Conservation (phyloP, 2,113 vertebrate species). For the Polypterus senegalus region DNA sequence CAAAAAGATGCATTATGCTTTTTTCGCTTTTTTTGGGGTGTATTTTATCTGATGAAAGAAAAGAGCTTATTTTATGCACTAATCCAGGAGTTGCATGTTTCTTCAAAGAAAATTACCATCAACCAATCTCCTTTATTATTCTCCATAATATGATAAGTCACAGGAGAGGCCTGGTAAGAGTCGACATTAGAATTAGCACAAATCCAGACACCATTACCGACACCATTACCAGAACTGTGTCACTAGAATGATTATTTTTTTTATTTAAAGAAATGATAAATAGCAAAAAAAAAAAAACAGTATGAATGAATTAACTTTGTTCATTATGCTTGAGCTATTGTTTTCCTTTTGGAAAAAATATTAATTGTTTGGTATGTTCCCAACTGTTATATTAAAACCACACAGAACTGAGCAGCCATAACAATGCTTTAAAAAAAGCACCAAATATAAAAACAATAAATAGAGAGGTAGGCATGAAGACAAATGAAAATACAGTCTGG, state of each 20-base stretch:
- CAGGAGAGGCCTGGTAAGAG: conserved; percentile 21
- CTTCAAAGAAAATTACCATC: conserved; percentile 23
- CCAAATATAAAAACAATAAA: too few relatives aligned
- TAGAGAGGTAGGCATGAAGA: too few relatives aligned
- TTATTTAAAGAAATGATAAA: neutral
- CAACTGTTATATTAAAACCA: too few relatives aligned
- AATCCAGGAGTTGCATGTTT: conserved; percentile 34
- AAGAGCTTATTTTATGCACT: conserved; percentile 34
- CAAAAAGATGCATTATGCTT: conserved; percentile 44
- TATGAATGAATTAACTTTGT: conserved; percentile 23
- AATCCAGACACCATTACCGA: conserved; percentile 35
- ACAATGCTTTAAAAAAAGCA: too few relatives aligned
- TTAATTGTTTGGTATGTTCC: neutral
- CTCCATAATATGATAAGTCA: conserved; percentile 26
- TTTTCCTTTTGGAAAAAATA: neutral
- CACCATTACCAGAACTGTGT: conserved; percentile 32
- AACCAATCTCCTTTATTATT: conserved; percentile 25
- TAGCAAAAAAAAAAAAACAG: conserved; percentile 19
- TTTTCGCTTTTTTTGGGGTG: conserved; percentile 30
- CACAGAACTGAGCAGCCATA: too few relatives aligned
- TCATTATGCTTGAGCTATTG: too few relatives aligned
- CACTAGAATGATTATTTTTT: conserved; percentile 42
- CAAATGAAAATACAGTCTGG: too few relatives aligned
- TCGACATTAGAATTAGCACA: conserved; percentile 23
- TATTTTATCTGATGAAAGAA: conserved; percentile 43